Evolutionary conservation across 1,140 invertebrate species (phyloP).

Genomic region (Procambarus clarkii): DNA sequence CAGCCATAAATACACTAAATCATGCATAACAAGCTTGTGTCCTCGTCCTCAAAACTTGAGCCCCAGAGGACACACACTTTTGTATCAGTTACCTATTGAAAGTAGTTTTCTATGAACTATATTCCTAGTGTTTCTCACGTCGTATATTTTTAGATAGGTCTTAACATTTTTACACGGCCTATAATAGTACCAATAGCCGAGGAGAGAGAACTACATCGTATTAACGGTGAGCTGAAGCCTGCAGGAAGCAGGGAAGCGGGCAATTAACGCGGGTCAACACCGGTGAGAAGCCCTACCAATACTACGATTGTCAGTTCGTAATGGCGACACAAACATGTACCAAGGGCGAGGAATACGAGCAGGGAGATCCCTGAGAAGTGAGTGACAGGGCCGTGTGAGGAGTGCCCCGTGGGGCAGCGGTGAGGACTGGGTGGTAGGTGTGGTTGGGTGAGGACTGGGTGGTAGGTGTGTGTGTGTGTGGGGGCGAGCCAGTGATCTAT

Average conservation of each 20-base stretch:
- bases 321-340: slow-evolving; percentile 49
- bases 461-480: not conserved
- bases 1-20: too few species aligned
- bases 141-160: not conserved
- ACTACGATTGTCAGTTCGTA: slow-evolving; percentile 16
- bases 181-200: too few species aligned
- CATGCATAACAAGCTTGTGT: too few species aligned
- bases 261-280: not conserved
- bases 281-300: not conserved
- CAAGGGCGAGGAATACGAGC: slow-evolving; percentile 12
- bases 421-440: not conserved
- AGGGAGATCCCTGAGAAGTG: slow-evolving; percentile 39
- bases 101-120: not conserved
- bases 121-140: not conserved
- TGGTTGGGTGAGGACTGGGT: not conserved
- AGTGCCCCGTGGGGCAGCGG: not conserved
- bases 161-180: too few species aligned
- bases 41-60: too few species aligned
- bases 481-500: too few species aligned
- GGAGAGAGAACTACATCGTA: too few species aligned
- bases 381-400: not conserved
- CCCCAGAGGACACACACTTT: not conserved
- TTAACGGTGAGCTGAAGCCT: not conserved
- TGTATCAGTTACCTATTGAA: not conserved
- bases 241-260: too few species aligned